Evolutionary conservation across 2,888 invertebrate genomes (phyloP), one percentile per base, ranked within the genome.

Genomic region (Sclerodermus sp.): DNA sequence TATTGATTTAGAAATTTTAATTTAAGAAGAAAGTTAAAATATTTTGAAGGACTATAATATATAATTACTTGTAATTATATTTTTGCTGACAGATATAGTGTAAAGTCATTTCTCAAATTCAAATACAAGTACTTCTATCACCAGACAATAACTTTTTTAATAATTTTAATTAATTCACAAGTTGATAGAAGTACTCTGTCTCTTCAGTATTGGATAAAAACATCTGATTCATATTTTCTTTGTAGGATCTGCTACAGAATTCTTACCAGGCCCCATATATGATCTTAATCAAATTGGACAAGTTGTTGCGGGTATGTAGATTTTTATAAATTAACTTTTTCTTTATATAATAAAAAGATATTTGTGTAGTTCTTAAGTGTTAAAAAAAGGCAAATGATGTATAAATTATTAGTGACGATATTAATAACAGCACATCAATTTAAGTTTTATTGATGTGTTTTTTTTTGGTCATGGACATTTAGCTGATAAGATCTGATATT

Each of bases 261-360:
- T 84, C 80, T 82, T 86, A 74, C 82, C 86, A 69, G 84, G 86
- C 73, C 89, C 91, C 68, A 84, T 90, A 77, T 88, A 89, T 82
- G 91, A 93, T 82, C 82, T 93, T 76, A 87, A 87, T 74, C 95
- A 96, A 81, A 84, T 85, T 63, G 94, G 94, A 62, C 90, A 91
- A 78, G 89, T 96, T 63, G 85, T 88, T 79, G 87, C 88, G 72
- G 92, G 92, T 89, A 79, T 79, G 73, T 68, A 48, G 15, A 23
- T 16, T 16, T 29, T 23, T 34, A 18, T 17, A 10, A 46, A 17
- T 42, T 0, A 2, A 18, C 18, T 9, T 16, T 36, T 42, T 32
- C 8, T 50, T n/a, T 1, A 8, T 23, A 5, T 23, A 23, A 5
- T 23, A 23, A 23, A 23, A 23, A n/a, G n/a, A n/a, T n/a, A n/a